Evolutionary conservation across 1,140 invertebrate genomes (phyloP).

Genomic region (Anastrepha ludens): DNA sequence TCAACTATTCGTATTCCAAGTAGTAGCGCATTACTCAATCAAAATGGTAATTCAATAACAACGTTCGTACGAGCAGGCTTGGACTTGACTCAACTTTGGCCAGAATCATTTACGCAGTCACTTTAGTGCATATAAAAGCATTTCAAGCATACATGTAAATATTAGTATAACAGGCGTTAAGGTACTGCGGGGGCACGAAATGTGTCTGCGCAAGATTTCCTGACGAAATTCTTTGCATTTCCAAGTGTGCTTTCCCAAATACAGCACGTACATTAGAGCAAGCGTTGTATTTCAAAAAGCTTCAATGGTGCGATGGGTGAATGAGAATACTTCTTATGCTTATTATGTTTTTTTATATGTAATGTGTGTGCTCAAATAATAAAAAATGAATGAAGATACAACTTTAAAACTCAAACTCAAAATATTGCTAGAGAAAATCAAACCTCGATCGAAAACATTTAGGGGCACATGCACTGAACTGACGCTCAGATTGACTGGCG

Average conservation of each 20-base stretch:
- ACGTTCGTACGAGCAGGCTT: not conserved
- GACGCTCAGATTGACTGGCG: constrained; percentile 86
- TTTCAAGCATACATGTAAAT: constrained; percentile 13
- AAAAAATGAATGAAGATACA: not conserved
- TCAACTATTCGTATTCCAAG: no score
- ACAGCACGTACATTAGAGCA: constrained; percentile 12
- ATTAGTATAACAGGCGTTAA: constrained; percentile 16
- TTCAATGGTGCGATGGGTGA: not conserved
- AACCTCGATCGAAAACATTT: constrained; percentile 94
- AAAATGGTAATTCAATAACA: no score
- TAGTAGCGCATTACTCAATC: no score
- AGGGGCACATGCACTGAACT: constrained; percentile 97
- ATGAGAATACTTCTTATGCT: not conserved
- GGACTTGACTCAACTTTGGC: constrained; percentile 11
- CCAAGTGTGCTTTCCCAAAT: not conserved
- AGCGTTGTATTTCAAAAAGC: constrained; percentile 28
- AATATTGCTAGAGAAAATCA: constrained; percentile 57
- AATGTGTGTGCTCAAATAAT: not conserved
- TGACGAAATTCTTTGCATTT: constrained; percentile 23
- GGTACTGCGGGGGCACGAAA: constrained; percentile 26
- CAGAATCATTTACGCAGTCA: constrained; percentile 48
- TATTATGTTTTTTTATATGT: not conserved
- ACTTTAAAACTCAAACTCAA: not conserved
- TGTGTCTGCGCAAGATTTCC: constrained; percentile 37
- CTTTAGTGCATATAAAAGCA: constrained; percentile 10